These are phyloP conservation scores for Cataglyphis cursor DNA, from an alignment of 2,888 invertebrate species.

Conservation along the genomic window DNA sequence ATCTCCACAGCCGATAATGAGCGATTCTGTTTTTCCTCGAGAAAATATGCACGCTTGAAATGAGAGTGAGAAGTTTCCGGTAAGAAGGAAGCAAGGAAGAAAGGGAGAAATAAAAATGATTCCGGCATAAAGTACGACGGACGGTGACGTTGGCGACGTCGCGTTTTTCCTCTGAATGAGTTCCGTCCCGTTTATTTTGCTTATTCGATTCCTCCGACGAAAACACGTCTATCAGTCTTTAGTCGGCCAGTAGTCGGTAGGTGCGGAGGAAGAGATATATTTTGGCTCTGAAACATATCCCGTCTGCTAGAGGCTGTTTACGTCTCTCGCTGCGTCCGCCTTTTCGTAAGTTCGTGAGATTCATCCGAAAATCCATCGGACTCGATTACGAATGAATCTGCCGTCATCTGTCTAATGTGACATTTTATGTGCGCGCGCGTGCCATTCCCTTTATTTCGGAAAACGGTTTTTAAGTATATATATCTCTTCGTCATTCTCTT, in stretches of 20 bases:
- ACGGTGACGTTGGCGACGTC: slow-evolving; percentile 46
- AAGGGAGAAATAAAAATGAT: slow-evolving; percentile 42
- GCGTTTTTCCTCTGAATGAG: slow-evolving; percentile 49
- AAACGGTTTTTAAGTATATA: neutral
- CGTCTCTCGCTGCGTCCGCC: slow-evolving; percentile 34
- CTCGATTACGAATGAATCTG: slow-evolving; percentile 35
- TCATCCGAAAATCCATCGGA: slow-evolving; percentile 1
- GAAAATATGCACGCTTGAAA: slow-evolving; percentile 1
- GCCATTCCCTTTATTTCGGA: neutral
- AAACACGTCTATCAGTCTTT: slow-evolving; percentile 56
- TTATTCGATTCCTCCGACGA: slow-evolving; percentile 55
- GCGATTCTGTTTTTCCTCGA: slow-evolving; percentile 7
- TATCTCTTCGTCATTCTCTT: no score
- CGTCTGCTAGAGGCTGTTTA: slow-evolving; percentile 52
- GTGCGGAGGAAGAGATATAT: slow-evolving; percentile 55
- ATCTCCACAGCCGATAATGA: neutral
- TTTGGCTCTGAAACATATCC: slow-evolving; percentile 50
- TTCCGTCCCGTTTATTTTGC: slow-evolving; percentile 54
- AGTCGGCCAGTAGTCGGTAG: slow-evolving; percentile 34
- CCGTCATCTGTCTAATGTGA: neutral
- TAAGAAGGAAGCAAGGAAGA: neutral
- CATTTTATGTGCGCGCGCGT: neutral
- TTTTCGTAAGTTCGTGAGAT: slow-evolving; percentile 28
- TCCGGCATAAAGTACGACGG: slow-evolving; percentile 37
- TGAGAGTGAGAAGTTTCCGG: slow-evolving; percentile 15